Percentiles rank a stretch among this genome's conserved stretches.
phyloP scores from a whole-genome alignment of 2,113 vertebrate genomes.

The Pleuronectes platessa region DNA sequence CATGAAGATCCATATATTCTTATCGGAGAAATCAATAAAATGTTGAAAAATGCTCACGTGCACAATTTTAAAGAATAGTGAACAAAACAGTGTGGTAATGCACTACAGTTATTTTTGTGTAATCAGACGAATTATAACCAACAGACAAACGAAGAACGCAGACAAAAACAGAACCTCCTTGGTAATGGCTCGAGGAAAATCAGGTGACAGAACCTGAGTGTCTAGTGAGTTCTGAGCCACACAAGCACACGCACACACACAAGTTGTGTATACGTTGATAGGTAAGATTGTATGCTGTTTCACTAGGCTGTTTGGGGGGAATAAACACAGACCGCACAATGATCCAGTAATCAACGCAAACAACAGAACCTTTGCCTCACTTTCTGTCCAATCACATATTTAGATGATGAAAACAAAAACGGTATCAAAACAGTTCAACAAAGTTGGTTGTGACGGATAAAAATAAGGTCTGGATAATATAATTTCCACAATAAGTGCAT shows the following conservation, averaged over 20 bases:
- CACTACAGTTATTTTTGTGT: no score
- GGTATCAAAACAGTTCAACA: not conserved
- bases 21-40: no score
- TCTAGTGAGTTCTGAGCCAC: not conserved
- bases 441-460: not conserved
- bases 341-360: not conserved
- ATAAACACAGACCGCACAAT: not conserved
- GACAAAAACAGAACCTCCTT: not conserved
- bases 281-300: no score
- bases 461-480: no score
- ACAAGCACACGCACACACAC: not conserved
- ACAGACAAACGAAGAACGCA: not conserved
- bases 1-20: no score
- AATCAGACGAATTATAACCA: not conserved
- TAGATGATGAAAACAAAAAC: not conserved
- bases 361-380: not conserved
- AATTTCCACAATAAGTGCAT: not conserved
- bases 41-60: no score
- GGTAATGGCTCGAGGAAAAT: not conserved
- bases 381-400: not conserved
- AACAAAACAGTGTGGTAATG: no score
- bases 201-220: not conserved
- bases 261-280: not conserved
- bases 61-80: no score
- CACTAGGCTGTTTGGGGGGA: not conserved